phyloP scores from a whole-genome alignment of 2,797 vertebrate genomes.

The Choloepus didactylus region DNA sequence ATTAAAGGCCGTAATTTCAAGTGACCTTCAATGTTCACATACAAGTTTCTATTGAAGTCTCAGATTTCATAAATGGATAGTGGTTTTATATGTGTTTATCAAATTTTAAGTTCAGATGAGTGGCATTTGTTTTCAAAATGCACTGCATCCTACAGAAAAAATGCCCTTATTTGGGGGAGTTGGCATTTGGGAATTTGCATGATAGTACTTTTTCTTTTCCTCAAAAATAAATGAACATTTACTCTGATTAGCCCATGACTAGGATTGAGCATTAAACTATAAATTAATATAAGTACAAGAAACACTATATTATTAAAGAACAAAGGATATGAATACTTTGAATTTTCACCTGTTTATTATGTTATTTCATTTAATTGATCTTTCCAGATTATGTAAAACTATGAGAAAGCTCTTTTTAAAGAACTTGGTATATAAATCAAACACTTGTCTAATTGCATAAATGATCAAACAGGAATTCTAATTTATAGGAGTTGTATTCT shows the following conservation, averaged over 20 bases:
- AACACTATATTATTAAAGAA: neutral
- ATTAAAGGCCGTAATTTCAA: neutral
- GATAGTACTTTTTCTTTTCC: neutral
- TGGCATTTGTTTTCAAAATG: neutral
- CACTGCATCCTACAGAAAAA: neutral
- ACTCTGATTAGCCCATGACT: neutral
- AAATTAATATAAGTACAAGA: slow-evolving; percentile 25
- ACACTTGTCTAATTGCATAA: neutral
- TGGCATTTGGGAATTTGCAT: neutral
- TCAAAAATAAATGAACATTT: slow-evolving; percentile 62
- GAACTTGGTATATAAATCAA: neutral
- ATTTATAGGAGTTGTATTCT: neutral
- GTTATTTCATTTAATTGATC: neutral
- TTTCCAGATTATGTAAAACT: neutral
- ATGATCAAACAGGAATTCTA: neutral
- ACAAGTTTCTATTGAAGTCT: neutral
- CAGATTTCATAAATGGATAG: neutral
- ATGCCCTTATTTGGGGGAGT: neutral
- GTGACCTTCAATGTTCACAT: neutral
- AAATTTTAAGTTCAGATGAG: neutral
- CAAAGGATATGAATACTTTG: neutral
- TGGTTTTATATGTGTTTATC: neutral
- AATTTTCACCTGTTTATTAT: neutral
- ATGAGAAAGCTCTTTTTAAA: neutral
- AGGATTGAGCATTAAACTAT: neutral